A percentile compares a stretch with the other conserved stretches of the same genome.
These are phyloP conservation scores for Galeopterus variegatus DNA, from an alignment of 2,113 vertebrate genomes.

Conservation along the genomic window DNA sequence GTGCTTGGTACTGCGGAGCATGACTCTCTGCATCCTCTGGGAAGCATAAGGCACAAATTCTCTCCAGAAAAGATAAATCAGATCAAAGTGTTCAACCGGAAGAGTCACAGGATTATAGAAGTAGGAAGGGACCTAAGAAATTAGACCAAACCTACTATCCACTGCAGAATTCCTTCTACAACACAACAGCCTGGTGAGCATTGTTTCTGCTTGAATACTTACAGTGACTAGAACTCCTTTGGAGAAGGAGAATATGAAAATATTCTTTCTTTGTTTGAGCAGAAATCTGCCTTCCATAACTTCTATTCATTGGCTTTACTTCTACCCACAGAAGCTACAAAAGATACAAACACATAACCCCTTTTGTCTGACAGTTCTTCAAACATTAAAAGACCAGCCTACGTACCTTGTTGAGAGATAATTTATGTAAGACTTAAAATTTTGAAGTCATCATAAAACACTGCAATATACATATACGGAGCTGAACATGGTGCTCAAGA, in stretches of 20 bases:
- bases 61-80: not conserved
- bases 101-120: not conserved
- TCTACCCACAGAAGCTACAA: not conserved
- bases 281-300: not conserved
- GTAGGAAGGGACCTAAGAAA: constrained; percentile 12
- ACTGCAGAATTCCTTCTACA: not conserved
- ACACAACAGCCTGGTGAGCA: not conserved
- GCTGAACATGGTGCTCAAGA: not conserved
- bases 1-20: not conserved
- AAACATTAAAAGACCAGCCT: not conserved
- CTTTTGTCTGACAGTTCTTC: constrained; percentile 47
- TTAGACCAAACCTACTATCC: not conserved
- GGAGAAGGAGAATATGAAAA: not conserved
- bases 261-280: not conserved
- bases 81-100: not conserved
- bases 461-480: not conserved
- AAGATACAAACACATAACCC: not conserved
- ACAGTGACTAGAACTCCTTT: not conserved
- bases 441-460: constrained; percentile 21
- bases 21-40: not conserved
- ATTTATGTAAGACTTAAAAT: not conserved
- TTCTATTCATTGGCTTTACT: constrained; percentile 16
- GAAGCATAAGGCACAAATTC: not conserved
- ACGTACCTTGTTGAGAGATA: constrained; percentile 9
- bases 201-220: constrained; percentile 41